Base-by-base conservation (phyloP, 2,113 vertebrate genomes). In the Ondatra zibethicus region DNA sequence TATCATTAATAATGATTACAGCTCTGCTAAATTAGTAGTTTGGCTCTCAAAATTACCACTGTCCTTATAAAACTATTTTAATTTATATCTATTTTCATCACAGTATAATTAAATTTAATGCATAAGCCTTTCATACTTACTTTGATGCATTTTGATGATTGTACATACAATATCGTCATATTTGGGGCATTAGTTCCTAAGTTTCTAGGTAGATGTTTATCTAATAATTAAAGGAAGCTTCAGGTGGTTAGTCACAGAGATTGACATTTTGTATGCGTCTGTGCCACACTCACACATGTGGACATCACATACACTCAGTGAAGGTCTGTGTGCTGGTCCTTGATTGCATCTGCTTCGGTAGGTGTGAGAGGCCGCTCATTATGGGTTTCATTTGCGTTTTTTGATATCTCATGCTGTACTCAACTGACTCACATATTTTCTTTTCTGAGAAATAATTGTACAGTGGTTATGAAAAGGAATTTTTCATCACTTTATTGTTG, bases 21-120 rank as follows among this genome's bases (percentile, higher is more conserved):
- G 23, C 29, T 89, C 1, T 42, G 19, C 12, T 78, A 78, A 50
- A n/a, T 93, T 97, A 72, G 70, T 29, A 73, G 55, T 91, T 96
- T 21, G 92, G 72, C 47, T 85, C 42, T 81, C n/a, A 93, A 68
- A 89, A 89, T 89, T 78, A 55, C 92, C 61, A 77, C 90, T 89
- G 50, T 86, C 5, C 1, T 25, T 85, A 33, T 76, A 11, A 65
- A 78, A 36, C 17, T 86, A 73, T 92, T 92, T 88, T 76, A 81
- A 78, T 85, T 91, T 78, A 52, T 86, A 61, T 31, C 63, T 89
- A 66, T 77, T 96, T 94, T 86, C 27, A 70, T 23, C 63, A 61
- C 86, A 89, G 50, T 21, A 12, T 63, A 88, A 52, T 80, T 72
- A 82, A 80, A 55, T 81, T 70, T 45, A 91, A 75, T 81, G 7